These are phyloP conservation scores for Rafetus swinhoei DNA, from an alignment of 2,113 vertebrate genomes.

Conservation along the genomic window DNA sequence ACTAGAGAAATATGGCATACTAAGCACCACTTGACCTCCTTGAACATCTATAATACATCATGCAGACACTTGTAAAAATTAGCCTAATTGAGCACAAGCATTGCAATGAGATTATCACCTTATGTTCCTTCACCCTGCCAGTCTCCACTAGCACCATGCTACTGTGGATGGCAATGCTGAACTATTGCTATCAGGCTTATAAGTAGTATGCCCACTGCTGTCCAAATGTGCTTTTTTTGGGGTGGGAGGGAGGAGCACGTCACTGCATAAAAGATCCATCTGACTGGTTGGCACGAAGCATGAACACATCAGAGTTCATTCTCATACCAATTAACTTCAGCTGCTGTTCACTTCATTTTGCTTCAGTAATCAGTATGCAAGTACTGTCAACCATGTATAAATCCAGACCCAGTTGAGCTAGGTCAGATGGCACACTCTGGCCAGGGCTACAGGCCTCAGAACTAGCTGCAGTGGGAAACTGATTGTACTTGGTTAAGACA, in stretches of 20 bases:
- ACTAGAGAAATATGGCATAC: background rate
- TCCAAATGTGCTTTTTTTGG: background rate
- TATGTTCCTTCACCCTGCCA: background rate
- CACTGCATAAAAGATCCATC: background rate
- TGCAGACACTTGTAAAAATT: rapidly evolving
- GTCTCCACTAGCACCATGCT: background rate
- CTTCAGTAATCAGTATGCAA: background rate
- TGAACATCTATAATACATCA: background rate
- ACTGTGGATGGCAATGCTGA: background rate
- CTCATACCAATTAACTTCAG: background rate
- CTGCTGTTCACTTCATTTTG: constrained; percentile 13
- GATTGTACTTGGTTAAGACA: background rate
- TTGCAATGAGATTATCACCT: background rate
- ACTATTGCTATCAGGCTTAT: background rate
- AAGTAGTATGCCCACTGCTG: background rate
- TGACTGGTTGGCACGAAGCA: background rate
- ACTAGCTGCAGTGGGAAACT: background rate
- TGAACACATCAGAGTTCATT: background rate
- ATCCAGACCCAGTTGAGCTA: constrained; percentile 17
- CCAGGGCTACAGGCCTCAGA: constrained; percentile 16
- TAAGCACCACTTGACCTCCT: background rate
- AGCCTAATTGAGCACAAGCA: background rate
- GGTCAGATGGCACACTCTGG: constrained; percentile 4
- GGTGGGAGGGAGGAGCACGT: background rate
- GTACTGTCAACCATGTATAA: background rate